Base-by-base conservation (phyloP, 2,888 invertebrate species). In the Copidosoma aretas region DNA sequence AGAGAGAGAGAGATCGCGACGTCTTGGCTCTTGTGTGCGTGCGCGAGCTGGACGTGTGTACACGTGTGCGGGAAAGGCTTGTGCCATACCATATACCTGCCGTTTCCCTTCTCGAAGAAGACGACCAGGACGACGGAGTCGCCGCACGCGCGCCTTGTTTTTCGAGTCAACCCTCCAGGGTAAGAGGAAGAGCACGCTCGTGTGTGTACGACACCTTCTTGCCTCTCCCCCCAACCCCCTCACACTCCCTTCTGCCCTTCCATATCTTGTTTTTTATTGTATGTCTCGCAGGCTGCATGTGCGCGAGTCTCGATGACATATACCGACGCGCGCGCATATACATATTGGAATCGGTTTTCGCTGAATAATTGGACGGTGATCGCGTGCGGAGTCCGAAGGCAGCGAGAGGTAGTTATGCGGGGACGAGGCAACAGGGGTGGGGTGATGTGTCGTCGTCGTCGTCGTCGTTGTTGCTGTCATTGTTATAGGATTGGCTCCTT, bases 1-100 rank as follows among this genome's bases (percentile, higher is more conserved):
- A 53, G 22, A 17, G 41, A 58, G 60, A 25, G 51, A 54, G 22
- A 22, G n/a, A 78, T 76, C 77, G 75, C 74, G 73, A 69, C 46
- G n/a, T n/a, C 43, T 15, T 43, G 15, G 10, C 15, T 43, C 10
- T 12, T 43, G 15, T 15, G 10, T 12, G 43, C 15, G 43, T 15
- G 43, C 43, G 43, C 43, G 10, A 43, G n/a, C n/a, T n/a, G n/a
- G n/a, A n/a, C n/a, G n/a, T n/a, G n/a, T n/a, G n/a, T 8, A 8
- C 32, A 32, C 32, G 32, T 32, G 32, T 32, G 32, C 32, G 43
- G 53, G 43, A 64, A 59, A 43, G 59, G 46, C 39, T 22, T n/a
- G n/a, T n/a, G 49, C 53, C 52, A 54, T 46, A 51, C 41, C 19
- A 24, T 32, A 43, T n/a, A 15, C 25, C n/a, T 32, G 25, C 49